These are phyloP conservation scores for Notiomystis cincta DNA, from an alignment of 2,113 vertebrate genomes.

Conservation along the genomic window DNA sequence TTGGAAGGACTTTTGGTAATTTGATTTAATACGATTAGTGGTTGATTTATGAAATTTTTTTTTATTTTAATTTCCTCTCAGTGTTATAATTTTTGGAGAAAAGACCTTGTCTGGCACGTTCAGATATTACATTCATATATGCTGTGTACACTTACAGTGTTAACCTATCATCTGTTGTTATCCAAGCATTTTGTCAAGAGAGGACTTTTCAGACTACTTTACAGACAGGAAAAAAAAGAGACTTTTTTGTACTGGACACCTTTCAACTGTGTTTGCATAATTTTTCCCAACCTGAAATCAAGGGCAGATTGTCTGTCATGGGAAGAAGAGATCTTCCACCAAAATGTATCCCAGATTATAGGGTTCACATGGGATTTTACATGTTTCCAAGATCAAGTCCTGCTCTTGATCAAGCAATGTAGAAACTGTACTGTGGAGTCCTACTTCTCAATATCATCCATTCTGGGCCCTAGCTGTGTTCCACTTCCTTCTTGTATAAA, in stretches of 20 bases:
- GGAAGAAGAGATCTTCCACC: background rate
- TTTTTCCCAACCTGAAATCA: background rate
- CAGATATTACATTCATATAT: background rate
- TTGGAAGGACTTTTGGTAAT: background rate
- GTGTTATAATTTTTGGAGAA: background rate
- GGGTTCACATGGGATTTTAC: background rate
- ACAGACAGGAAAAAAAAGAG: background rate
- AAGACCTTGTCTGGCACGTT: background rate
- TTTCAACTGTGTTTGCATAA: background rate
- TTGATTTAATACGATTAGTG: background rate
- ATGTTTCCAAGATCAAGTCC: background rate
- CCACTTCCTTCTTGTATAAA: background rate
- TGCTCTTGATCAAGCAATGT: background rate
- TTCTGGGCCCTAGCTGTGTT: background rate
- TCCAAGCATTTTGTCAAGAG: background rate
- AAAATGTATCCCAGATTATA: background rate
- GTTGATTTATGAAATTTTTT: background rate
- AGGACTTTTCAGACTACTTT: background rate
- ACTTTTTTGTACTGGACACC: background rate
- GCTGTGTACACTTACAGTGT: background rate
- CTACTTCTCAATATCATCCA: background rate
- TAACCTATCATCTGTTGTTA: background rate
- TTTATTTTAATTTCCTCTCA: background rate
- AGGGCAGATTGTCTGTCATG: fast-evolving
- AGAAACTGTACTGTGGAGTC: background rate